Conservation (phyloP, 2,888 invertebrate genomes). For the Anoplius nigerrimus region DNA sequence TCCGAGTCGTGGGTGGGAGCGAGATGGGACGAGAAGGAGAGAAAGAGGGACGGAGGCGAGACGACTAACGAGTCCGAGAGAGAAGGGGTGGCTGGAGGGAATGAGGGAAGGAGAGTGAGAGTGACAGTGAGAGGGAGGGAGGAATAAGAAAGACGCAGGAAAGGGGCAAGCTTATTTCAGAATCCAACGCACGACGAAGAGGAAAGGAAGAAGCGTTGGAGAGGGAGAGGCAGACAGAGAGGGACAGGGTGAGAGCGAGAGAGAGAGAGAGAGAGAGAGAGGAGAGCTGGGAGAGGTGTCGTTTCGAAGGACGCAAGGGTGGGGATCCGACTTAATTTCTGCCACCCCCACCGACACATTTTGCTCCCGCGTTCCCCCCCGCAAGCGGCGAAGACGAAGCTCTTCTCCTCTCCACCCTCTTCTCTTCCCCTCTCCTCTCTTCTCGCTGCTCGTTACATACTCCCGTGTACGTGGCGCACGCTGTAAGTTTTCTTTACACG, state of each 20-base stretch:
- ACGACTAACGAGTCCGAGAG: conserved; percentile 9
- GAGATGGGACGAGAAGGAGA: conserved; percentile 1
- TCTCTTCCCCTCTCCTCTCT: neutral
- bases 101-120: conserved; percentile 42
- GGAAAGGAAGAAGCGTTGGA: conserved; percentile 19
- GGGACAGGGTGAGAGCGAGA: conserved; percentile 40
- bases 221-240: conserved; percentile 34
- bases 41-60: neutral
- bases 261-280: conserved; percentile 33
- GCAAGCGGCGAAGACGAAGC: no score
- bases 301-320: conserved; percentile 56
- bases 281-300: conserved; percentile 65
- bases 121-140: conserved; percentile 40
- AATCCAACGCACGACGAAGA: conserved; percentile 63
- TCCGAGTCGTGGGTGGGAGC: conserved; percentile 32
- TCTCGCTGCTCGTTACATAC: conserved; percentile 54
- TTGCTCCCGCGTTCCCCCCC: conserved; percentile 28
- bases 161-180: conserved; percentile 65
- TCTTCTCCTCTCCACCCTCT: no score
- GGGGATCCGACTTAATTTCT: conserved; percentile 70
- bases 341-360: conserved; percentile 58
- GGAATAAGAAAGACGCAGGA: conserved; percentile 32
- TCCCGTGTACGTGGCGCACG: conserved; percentile 45
- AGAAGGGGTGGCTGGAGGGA: conserved; percentile 10
- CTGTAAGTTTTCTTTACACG: conserved; percentile 44